Conservation (phyloP, 2,888 invertebrate genomes). For the Lutraria lutraria region DNA sequence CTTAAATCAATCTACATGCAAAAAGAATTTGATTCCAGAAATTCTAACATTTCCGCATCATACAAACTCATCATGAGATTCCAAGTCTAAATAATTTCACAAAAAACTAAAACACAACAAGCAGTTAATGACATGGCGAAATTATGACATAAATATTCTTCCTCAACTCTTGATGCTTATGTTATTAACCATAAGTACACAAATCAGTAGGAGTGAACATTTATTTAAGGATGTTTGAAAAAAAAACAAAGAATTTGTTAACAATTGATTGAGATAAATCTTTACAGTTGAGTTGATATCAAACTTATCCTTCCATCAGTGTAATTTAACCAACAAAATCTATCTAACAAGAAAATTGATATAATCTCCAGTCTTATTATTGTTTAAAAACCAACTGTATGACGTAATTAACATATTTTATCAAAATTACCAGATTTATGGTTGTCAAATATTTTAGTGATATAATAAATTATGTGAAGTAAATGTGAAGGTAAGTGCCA, state of each 20-base stretch:
- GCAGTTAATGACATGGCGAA: neutral
- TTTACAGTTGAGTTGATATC: neutral
- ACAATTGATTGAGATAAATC: neutral
- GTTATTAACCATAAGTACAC: neutral
- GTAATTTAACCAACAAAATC: neutral
- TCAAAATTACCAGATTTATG: neutral
- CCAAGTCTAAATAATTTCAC: neutral
- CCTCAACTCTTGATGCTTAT: neutral
- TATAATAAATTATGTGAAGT: neutral
- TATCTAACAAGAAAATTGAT: neutral
- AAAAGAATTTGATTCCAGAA: no score
- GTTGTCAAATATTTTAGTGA: neutral
- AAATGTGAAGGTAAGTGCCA: no score
- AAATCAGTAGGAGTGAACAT: neutral
- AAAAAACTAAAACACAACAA: neutral
- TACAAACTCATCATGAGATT: neutral
- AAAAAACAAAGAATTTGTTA: neutral
- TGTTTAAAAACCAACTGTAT: neutral
- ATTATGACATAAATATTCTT: neutral
- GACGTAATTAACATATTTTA: conserved; percentile 9
- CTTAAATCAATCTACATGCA: no score
- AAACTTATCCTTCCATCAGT: neutral
- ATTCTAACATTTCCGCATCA: no score
- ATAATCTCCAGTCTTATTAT: neutral
- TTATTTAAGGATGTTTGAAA: neutral